A percentile compares a stretch with the other conserved stretches of the same genome.
These are phyloP conservation scores for Synchiropus splendidus DNA, from an alignment of 2,113 vertebrate genomes.

Conservation along the genomic window DNA sequence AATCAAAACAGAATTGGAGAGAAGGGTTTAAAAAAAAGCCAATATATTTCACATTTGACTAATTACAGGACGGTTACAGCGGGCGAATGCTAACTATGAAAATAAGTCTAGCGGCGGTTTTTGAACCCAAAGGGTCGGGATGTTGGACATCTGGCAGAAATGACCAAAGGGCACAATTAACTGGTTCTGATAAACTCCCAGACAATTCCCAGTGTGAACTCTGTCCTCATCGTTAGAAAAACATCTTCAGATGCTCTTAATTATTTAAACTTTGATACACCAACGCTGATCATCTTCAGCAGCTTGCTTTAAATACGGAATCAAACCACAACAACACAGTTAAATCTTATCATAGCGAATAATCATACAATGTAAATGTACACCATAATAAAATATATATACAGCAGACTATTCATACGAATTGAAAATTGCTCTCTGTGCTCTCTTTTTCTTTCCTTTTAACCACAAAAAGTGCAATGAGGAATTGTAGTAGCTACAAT, in stretches of 20 bases:
- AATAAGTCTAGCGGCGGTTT: constrained; percentile 51
- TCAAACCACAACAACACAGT: constrained; percentile 72
- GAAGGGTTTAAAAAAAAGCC: constrained; percentile 44
- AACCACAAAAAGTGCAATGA: constrained; percentile 35
- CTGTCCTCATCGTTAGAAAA: constrained; percentile 53
- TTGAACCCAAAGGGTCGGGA: constrained; percentile 48
- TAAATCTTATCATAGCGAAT: constrained; percentile 65
- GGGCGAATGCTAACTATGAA: constrained; percentile 59
- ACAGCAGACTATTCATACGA: constrained; percentile 61
- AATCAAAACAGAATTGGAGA: constrained; percentile 44
- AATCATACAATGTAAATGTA: constrained; percentile 70
- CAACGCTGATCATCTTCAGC: constrained; percentile 59
- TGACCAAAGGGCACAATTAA: constrained; percentile 63
- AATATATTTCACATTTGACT: constrained; percentile 65
- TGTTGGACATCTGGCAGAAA: constrained; percentile 48
- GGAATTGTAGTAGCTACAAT: constrained; percentile 24
- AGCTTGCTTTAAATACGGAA: constrained; percentile 65
- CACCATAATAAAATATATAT: constrained; percentile 76
- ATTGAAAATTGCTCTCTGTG: constrained; percentile 48
- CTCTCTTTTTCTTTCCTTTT: constrained; percentile 58
- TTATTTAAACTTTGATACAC: constrained; percentile 64
- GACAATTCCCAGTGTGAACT: constrained; percentile 50
- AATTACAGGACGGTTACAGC: constrained; percentile 63
- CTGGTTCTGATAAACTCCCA: constrained; percentile 41
- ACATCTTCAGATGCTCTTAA: constrained; percentile 58